phyloP scores from a whole-genome alignment of 2,888 invertebrate genomes.

The Monochamus alternatus region DNA sequence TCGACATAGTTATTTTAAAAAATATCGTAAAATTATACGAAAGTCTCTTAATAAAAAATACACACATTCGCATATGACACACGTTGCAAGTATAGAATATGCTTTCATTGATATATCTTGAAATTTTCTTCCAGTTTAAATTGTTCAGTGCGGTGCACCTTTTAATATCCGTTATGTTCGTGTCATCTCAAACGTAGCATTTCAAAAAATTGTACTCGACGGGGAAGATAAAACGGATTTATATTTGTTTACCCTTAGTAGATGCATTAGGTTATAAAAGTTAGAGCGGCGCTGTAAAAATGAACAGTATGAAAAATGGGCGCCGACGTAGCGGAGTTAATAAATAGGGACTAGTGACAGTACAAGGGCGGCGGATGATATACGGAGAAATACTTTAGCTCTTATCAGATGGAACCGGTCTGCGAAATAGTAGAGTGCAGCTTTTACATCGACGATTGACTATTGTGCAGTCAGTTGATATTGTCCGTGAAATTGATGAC shows the following conservation, averaged over 20 bases:
- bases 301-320: conserved; percentile 62
- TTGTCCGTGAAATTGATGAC: conserved; percentile 5
- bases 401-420: conserved; percentile 43
- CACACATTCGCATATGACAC: no score
- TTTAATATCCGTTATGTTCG: no score
- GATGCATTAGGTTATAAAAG: conserved; percentile 45
- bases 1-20: no score
- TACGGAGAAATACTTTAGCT: conserved; percentile 56
- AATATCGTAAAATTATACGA: no score
- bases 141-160: no score
- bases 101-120: no score
- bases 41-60: no score
- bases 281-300: conserved; percentile 53
- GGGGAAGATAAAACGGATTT: conserved; percentile 43
- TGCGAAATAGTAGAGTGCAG: conserved; percentile 10
- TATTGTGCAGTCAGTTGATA: conserved; percentile 24
- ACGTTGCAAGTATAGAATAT: no score
- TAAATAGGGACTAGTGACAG: conserved; percentile 63
- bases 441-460: conserved; percentile 26
- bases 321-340: conserved; percentile 59
- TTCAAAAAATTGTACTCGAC: not conserved
- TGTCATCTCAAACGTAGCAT: no score
- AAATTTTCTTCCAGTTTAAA: no score
- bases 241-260: conserved; percentile 46
- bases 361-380: conserved; percentile 59